Evolutionary conservation across 2,797 vertebrate genomes (phyloP).

Genomic region (Dendrocincla tyrannina): DNA sequence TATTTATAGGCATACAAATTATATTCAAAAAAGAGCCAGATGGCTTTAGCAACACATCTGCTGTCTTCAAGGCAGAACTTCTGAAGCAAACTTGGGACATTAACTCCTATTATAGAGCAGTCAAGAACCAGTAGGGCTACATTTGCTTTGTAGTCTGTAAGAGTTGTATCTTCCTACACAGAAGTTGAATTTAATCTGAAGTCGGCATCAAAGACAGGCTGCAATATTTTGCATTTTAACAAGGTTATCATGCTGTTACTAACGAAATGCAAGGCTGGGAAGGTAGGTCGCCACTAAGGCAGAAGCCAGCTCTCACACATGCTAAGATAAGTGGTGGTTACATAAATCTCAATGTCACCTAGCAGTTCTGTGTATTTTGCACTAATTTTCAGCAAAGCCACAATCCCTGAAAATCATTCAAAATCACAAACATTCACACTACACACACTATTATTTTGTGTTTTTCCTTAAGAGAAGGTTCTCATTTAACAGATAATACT

Average conservation of each 20-base stretch:
- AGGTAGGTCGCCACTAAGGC: neutral
- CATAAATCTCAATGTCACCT: neutral
- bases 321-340: neutral
- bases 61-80: constrained; percentile 66
- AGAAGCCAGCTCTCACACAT: constrained; percentile 1
- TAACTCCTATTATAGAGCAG: constrained; percentile 54
- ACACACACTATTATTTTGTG: neutral
- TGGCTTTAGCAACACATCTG: constrained; percentile 74
- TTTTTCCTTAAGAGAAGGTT: neutral
- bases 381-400: neutral
- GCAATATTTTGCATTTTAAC: constrained; percentile 25
- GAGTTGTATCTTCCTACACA: constrained; percentile 33
- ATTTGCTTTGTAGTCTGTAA: constrained; percentile 48
- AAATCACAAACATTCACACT: neutral
- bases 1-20: constrained; percentile 78
- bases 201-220: constrained; percentile 30
- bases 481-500: neutral
- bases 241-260: constrained; percentile 17
- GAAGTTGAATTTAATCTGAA: constrained; percentile 30
- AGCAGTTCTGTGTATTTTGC: neutral
- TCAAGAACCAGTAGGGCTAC: constrained; percentile 42
- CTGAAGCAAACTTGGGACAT: constrained; percentile 60
- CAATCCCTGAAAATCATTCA: neutral
- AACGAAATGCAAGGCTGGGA: constrained; percentile 2
- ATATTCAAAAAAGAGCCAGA: constrained; percentile 72